Evolutionary conservation across 2,113 vertebrate species (phyloP).

Genomic region (Heloderma charlesbogerti): DNA sequence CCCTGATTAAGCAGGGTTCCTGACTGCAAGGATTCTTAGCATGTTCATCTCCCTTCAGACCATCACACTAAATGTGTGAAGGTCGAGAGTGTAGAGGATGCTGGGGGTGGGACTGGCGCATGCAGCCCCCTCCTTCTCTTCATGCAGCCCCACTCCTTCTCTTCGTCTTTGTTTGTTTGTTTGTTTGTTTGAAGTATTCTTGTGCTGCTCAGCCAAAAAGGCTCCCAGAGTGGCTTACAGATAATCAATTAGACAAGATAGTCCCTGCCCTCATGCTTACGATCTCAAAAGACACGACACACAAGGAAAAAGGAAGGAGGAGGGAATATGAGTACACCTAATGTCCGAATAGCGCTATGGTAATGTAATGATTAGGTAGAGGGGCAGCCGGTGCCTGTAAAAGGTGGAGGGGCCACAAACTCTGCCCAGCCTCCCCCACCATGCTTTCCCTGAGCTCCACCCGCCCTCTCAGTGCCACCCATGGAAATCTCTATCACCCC

Average conservation of each 20-base stretch:
- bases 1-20: too few species aligned
- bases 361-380: neutral
- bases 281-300: too few species aligned
- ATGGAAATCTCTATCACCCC: neutral
- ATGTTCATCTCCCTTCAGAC: neutral
- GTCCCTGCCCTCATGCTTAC: too few species aligned
- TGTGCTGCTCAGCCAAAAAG: too few species aligned
- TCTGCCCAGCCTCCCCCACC: neutral
- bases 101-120: neutral
- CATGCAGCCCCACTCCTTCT: neutral
- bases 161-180: too few species aligned
- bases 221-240: too few species aligned
- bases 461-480: neutral
- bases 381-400: neutral
- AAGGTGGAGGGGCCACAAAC: neutral
- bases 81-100: neutral
- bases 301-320: too few species aligned
- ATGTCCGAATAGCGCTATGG: neutral
- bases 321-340: neutral
- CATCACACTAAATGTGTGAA: neutral
- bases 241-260: too few species aligned
- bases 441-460: neutral
- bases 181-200: too few species aligned
- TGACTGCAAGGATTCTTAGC: too few species aligned
- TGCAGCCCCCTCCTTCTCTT: neutral